Evolutionary conservation across 2,888 invertebrate species (phyloP).

Genomic region (Erebia palarica): DNA sequence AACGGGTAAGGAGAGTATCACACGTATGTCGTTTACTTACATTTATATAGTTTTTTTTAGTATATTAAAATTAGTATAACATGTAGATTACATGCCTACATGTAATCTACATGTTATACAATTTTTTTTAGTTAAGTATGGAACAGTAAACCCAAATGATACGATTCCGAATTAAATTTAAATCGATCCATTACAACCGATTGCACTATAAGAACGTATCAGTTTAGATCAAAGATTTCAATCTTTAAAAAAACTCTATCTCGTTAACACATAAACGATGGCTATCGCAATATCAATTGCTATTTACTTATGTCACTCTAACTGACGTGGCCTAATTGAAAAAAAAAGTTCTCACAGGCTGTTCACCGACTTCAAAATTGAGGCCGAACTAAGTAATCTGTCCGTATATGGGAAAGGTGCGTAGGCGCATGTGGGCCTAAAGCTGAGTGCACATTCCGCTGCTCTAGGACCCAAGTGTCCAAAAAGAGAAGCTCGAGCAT

Average conservation of each 20-base stretch:
- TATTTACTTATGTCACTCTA: slow-evolving; percentile 40
- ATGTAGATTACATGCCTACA: too few relatives aligned
- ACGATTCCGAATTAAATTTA: slow-evolving; percentile 2
- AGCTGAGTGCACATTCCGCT: slow-evolving; percentile 34
- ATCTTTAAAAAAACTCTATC: slow-evolving; percentile 11
- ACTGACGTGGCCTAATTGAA: slow-evolving; percentile 39
- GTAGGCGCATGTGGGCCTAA: slow-evolving; percentile 58
- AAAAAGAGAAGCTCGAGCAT: background rate
- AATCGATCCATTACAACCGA: slow-evolving; percentile 13
- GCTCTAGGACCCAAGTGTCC: background rate
- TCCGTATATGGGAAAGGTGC: slow-evolving; percentile 51
- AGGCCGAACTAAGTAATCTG: slow-evolving; percentile 53
- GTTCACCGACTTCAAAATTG: slow-evolving; percentile 44
- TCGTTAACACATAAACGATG: slow-evolving; percentile 14
- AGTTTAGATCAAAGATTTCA: slow-evolving; percentile 6
- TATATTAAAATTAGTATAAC: too few relatives aligned
- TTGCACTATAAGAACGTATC: background rate
- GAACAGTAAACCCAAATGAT: background rate
- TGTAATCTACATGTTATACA: too few relatives aligned
- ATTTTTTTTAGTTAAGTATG: too few relatives aligned
- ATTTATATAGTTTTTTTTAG: too few relatives aligned
- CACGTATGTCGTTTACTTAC: too few relatives aligned
- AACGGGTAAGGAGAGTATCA: too few relatives aligned
- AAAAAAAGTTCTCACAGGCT: slow-evolving; percentile 41
- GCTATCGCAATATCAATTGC: slow-evolving; percentile 21